A percentile compares a stretch with the other conserved stretches of the same genome.
Evolutionary conservation across 2,888 invertebrate species (phyloP).

Genomic region (Helleia helle): DNA sequence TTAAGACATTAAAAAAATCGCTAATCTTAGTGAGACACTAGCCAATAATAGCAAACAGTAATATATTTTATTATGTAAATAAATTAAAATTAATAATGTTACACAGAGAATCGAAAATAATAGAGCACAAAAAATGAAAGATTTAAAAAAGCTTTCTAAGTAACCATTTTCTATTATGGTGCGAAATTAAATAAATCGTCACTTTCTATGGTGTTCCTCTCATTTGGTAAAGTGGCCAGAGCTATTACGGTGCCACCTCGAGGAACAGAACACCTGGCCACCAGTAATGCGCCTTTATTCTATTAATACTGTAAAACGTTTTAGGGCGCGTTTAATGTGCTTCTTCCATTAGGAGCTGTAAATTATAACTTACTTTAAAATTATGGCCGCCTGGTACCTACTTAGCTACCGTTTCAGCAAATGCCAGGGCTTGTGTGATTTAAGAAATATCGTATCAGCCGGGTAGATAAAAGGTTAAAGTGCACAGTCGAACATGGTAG

Average conservation of each 20-base stretch:
- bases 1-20: too few species aligned
- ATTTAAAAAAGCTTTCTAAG: too few species aligned
- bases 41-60: too few species aligned
- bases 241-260: slow-evolving; percentile 51
- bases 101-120: too few species aligned
- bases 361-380: slow-evolving; percentile 57
- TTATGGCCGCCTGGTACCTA: slow-evolving; percentile 41
- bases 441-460: slow-evolving; percentile 1
- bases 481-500: too few species aligned
- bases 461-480: too few species aligned
- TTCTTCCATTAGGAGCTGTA: slow-evolving; percentile 66
- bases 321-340: slow-evolving; percentile 59
- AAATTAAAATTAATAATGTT: too few species aligned
- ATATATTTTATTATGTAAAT: too few species aligned
- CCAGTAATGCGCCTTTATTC: slow-evolving; percentile 36
- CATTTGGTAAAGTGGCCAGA: slow-evolving; percentile 36
- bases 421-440: slow-evolving; percentile 29
- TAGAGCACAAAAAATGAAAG: too few species aligned
- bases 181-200: not conserved
- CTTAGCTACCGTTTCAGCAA: slow-evolving; percentile 28
- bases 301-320: slow-evolving; percentile 64
- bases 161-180: not conserved
- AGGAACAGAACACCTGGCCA: slow-evolving; percentile 49
- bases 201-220: slow-evolving; percentile 14
- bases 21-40: too few species aligned